Base-by-base conservation (phyloP, 2,113 vertebrate genomes). In the Tyrannus savana region DNA sequence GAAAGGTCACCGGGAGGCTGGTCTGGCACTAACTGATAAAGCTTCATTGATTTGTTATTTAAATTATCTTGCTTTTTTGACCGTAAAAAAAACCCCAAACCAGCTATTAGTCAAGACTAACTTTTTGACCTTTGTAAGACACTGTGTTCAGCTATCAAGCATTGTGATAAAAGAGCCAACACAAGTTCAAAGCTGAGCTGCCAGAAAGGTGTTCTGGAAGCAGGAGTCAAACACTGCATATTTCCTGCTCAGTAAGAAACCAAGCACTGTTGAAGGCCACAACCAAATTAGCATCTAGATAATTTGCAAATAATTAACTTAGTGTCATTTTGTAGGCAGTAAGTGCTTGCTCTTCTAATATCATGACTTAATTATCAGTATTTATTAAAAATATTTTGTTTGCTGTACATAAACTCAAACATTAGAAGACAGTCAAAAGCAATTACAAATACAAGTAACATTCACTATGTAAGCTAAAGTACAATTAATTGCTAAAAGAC, bases 251-350 rank as follows among this genome's bases (percentile, higher is more conserved):
- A 33, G 24, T 11, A 33, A 67, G 73, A 84, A 81, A 52, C 76
- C 39, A 85, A 76, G 64, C 1, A 2, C 46, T 44, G 19, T 2
- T 59, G 52, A 93, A 90, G 80, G 47, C 44, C 89, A 89, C 68
- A 78, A 81, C 44, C 47, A 91, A 91, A 90, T 87, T 27, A 84
- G 37, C 52, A 78, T 64, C 73, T 37, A 52, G 66, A 39, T 89
- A 68, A 91, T 44, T 56, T 72, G 53, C 60, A 95, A 89, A 92
- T 92, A 89, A 90, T 81, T 42, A 93, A 84, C 47, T 83, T 79
- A 79, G 41, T 63, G 77, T 72, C 77, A 87, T 75, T 82, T 95
- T 82, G 49, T 4, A 78, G 52, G 37, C 37, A 68, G 6, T 49
- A 81, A 35, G 55, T 30, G 19, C 56, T 84, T 75, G 15, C 41